Percentiles rank a stretch among this genome's conserved stretches.
Conservation (phyloP, 2,888 invertebrate species). For the Eupithecia insigniata region DNA sequence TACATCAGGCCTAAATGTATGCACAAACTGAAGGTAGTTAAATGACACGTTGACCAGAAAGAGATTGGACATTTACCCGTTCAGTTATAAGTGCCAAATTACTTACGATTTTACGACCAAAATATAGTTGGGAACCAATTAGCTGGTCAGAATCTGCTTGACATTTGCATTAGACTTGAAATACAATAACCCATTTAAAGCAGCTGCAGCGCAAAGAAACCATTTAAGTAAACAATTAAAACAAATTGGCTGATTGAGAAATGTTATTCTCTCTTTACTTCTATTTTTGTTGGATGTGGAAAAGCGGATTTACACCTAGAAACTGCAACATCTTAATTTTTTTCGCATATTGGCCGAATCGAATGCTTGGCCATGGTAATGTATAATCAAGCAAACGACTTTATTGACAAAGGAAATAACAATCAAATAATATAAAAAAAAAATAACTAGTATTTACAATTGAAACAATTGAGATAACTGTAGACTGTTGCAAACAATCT, state of each 20-base stretch:
- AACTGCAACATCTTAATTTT: too few species aligned
- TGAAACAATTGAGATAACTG: too few species aligned
- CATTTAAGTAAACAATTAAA: neutral
- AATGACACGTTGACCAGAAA: neutral
- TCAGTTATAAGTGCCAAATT: neutral
- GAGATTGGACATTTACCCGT: neutral
- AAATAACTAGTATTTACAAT: too few species aligned
- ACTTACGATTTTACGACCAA: neutral
- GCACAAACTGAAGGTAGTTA: neutral
- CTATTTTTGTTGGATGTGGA: too few species aligned
- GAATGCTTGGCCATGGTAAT: too few species aligned
- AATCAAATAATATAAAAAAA: too few species aligned
- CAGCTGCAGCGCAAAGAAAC: neutral
- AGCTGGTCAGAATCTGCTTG: neutral
- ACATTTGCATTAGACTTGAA: neutral
- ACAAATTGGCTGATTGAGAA: neutral
- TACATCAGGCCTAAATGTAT: neutral
- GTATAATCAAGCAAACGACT: too few species aligned
- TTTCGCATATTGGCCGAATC: too few species aligned
- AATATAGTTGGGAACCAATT: neutral
- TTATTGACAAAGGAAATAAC: too few species aligned
- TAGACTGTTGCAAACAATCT: too few species aligned
- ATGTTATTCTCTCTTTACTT: too few species aligned
- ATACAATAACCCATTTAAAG: neutral
- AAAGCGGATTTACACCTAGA: too few species aligned